Percentiles rank a stretch among this genome's conserved stretches.
These are phyloP conservation scores for Sebastes kiyomatsui DNA, from an alignment of 2,797 vertebrate genomes.

Conservation along the genomic window DNA sequence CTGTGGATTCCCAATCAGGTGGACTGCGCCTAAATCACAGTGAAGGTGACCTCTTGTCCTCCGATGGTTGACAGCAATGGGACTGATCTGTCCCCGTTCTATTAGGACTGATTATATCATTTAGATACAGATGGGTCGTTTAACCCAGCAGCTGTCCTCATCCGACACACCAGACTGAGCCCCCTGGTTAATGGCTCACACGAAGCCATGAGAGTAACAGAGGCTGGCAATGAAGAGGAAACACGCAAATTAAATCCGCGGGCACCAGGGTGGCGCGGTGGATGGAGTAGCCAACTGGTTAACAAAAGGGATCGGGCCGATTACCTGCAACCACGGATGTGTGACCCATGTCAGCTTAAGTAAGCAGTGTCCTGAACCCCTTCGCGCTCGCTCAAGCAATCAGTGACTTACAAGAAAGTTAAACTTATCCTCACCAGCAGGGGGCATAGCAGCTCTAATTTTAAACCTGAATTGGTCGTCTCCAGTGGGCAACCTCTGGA, in stretches of 20 bases:
- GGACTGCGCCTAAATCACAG: constrained; percentile 21
- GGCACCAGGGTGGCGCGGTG: background rate
- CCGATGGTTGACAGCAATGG: constrained; percentile 62
- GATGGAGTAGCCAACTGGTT: background rate
- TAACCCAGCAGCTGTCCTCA: constrained; percentile 79
- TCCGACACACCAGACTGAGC: constrained; percentile 71
- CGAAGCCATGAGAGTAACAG: constrained; percentile 39
- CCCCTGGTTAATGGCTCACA: constrained; percentile 65
- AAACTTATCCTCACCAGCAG: background rate
- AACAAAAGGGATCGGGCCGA: background rate
- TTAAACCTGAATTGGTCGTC: background rate
- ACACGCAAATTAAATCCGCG: constrained; percentile 29
- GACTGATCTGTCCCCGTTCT: constrained; percentile 68
- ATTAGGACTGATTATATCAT: constrained; percentile 78
- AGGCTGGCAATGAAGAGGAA: constrained; percentile 45
- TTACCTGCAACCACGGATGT: background rate
- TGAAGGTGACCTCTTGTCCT: constrained; percentile 73
- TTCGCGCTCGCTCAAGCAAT: background rate
- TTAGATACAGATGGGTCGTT: constrained; percentile 77
- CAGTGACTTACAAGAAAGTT: background rate
- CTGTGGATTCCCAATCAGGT: constrained; percentile 36
- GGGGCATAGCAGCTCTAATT: background rate
- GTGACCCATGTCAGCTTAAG: background rate
- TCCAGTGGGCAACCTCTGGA: no score
- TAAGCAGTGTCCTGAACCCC: background rate